Evolutionary conservation across 2,113 vertebrate species (phyloP), one percentile per base, ranked within the genome.

Genomic region (Vanacampus margaritifer): DNA sequence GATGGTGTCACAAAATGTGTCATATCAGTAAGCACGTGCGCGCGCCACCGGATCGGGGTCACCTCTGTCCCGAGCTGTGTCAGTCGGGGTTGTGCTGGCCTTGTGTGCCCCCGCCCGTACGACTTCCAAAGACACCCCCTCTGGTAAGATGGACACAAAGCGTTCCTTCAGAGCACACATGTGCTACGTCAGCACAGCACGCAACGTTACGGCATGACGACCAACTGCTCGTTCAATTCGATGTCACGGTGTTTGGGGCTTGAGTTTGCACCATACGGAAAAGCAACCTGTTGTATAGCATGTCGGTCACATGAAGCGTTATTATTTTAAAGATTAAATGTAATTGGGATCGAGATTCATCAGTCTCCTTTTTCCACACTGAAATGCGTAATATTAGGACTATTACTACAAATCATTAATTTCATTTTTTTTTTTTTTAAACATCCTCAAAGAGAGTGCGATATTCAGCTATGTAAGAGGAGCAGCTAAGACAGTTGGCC

Each of bases 61-160:
- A 87, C 85, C 87, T 85, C 82, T 85, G 78, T 81, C 68, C 74
- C 88, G 89, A 4, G 88, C 81, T 91, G 87, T 88, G 84, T 77
- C 74, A 39, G 58, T 35, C 3, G 48, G 58, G 70, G 68, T 23
- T 41, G 73, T 51, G 72, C 61, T 69, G 23, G 67, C 75, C 61
- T 83, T 71, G 67, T 74, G 28, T 85, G 59, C 75, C 67, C 28
- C 28, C 28, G 28, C 28, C 68, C 68, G 21, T 83, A 62, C 21
- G 53, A 78, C 65, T 76, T 58, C 53, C 65, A 67, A 68, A 81
- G 75, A 60, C n/a, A n/a, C 75, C 66, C 65, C 32, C 35, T 74
- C 61, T 46, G 39, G 72, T 64, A 23, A 3, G 36, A 70, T 74
- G 19, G 32, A 72, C 81, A 89, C 81, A 87, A 84, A 83, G 45